phyloP scores from a whole-genome alignment of 2,888 invertebrate genomes.

The Colletes collaris region DNA sequence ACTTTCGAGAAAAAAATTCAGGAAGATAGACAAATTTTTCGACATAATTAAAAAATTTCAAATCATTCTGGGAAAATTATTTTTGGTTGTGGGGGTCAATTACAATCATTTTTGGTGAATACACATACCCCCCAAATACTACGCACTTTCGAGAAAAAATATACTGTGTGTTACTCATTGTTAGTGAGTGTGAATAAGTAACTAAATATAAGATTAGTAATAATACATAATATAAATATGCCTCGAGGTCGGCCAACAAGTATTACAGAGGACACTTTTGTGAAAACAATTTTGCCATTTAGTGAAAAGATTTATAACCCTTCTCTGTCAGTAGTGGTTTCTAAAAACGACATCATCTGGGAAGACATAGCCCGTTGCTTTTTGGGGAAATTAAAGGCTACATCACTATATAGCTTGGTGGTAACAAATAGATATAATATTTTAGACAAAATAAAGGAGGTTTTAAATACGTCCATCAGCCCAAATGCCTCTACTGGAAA shows the following conservation, averaged over 20 bases:
- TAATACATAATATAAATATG: constrained; percentile 5
- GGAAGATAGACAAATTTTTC: too few species aligned
- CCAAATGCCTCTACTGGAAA: neutral
- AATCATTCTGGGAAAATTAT: too few species aligned
- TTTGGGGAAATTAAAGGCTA: neutral
- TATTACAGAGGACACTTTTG: constrained; percentile 5
- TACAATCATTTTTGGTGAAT: neutral
- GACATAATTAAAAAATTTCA: too few species aligned
- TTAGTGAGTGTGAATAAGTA: constrained; percentile 3
- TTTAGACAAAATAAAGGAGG: neutral
- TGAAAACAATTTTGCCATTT: neutral
- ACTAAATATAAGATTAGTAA: constrained; percentile 4
- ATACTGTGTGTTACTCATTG: neutral
- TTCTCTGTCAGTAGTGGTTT: neutral
- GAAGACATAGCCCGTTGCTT: constrained; percentile 7
- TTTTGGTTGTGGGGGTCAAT: too few species aligned
- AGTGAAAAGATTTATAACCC: constrained; percentile 2
- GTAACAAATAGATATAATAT: neutral
- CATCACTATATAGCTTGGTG: neutral
- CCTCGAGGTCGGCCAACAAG: neutral
- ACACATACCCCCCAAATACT: too few species aligned
- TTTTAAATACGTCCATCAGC: neutral
- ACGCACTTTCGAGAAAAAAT: too few species aligned
- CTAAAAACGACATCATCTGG: neutral
- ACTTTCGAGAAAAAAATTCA: too few species aligned